Evolutionary conservation across 2,113 vertebrate species (phyloP), one percentile per base, ranked within the genome.

Genomic region (Cavia porcellus): DNA sequence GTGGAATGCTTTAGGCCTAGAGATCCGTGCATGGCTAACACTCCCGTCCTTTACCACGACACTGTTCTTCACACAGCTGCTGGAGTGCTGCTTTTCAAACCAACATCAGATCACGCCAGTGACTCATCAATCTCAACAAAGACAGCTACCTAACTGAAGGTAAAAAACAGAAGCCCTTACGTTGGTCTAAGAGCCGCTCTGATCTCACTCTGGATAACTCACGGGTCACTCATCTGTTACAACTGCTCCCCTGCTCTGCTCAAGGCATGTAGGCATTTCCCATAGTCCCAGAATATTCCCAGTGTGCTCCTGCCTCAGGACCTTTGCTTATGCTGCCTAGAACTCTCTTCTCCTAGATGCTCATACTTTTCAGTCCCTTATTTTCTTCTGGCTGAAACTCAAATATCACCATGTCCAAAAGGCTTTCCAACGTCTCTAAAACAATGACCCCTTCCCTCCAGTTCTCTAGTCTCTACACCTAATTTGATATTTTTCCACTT

Each of bases 371-470:
- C 3, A 66, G 10, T 19, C 22, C 22, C 52, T 57, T 72, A 22
- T 82, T 92, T 96, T 62, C 32, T 97, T 83, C 90, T 57, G 35
- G 47, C 35, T 38, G 92, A 84, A 84, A 25, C 8, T 45, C 32
- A 79, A 38, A 57, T 50, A 35, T 52, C 52, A 55, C 50, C 28
- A 62, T 74, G n/a, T 82, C 47, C 50, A 25, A 80, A 79, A 80
- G 57, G 25, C 24, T n/a, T 82, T 47, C 55, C 9, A 25, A 57
- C 19, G 25, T 66, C 62, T 28, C 80, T 66, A 62, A 86, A 62
- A 55, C 28, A 32, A 47, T 12, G 5, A 5, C 12, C 30, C 47
- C 20, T 45, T 38, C 32, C 50, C 5, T 12, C 25, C 32, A 2
- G 74, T 47, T 82, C 87, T 77, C 92, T 22, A 62, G 20, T 52